Evolutionary conservation across 2,888 invertebrate species (phyloP).

Genomic region (Drosophila borealis): DNA sequence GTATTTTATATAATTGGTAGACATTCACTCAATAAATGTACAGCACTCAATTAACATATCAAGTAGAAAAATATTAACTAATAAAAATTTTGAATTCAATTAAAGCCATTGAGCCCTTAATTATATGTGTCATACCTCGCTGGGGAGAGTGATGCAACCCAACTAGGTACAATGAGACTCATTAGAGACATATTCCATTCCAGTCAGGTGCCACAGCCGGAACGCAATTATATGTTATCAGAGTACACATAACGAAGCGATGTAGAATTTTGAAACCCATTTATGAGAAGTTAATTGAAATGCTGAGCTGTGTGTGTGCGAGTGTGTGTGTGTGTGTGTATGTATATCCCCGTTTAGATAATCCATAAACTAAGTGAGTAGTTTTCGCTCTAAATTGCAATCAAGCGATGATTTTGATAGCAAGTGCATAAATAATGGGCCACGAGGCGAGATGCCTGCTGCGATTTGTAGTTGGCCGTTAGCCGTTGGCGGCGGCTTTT

Average conservation of each 20-base stretch:
- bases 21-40: not conserved
- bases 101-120: not conserved
- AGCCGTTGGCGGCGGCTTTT: slow-evolving; percentile 51
- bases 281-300: slow-evolving; percentile 27
- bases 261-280: slow-evolving; percentile 1
- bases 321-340: slow-evolving; percentile 2
- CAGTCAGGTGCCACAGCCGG: slow-evolving; percentile 21
- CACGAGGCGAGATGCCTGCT: slow-evolving; percentile 41
- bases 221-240: slow-evolving; percentile 14
- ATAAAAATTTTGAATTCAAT: not conserved
- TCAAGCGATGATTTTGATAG: slow-evolving; percentile 51
- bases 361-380: slow-evolving; percentile 57
- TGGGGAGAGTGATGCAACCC: not conserved
- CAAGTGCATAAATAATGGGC: slow-evolving; percentile 49
- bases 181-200: not conserved
- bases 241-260: slow-evolving; percentile 3
- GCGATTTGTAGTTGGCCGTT: slow-evolving; percentile 26
- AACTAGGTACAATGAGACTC: not conserved
- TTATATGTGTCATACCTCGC: not conserved
- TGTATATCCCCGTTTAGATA: not conserved
- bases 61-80: not conserved
- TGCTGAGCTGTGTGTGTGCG: slow-evolving; percentile 3
- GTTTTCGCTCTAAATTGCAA: slow-evolving; percentile 47
- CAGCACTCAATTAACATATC: not conserved
- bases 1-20: not conserved